phyloP scores from a whole-genome alignment of 2,113 vertebrate genomes.

The Turnix velox region DNA sequence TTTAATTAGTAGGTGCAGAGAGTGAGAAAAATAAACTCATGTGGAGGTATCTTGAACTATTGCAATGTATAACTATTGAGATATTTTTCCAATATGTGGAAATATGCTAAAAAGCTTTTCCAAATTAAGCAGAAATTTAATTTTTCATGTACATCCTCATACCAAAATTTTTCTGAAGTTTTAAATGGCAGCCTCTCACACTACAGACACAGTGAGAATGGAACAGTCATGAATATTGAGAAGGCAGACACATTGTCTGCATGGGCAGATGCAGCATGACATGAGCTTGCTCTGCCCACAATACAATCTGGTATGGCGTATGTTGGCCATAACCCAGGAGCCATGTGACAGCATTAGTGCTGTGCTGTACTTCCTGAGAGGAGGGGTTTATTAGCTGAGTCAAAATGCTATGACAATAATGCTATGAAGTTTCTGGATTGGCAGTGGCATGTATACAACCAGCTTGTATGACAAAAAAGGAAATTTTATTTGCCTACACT shows the following conservation, averaged over 20 bases:
- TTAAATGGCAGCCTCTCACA: not conserved
- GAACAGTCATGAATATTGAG: not conserved
- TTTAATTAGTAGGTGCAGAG: not conserved
- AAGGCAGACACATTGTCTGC: not conserved
- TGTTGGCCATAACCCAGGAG: not conserved
- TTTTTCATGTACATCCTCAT: not conserved
- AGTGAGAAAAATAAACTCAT: not conserved
- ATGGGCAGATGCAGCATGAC: not conserved
- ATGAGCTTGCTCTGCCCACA: not conserved
- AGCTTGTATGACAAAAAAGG: not conserved
- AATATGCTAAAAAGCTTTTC: not conserved
- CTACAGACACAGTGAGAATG: not conserved
- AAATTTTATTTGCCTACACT: not conserved
- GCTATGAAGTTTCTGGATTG: not conserved
- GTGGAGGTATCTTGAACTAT: not conserved
- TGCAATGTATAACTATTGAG: not conserved
- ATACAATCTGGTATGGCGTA: not conserved
- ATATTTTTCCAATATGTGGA: not conserved
- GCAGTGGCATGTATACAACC: accelerated
- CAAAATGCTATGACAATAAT: not conserved
- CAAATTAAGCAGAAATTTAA: not conserved
- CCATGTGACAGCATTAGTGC: accelerated
- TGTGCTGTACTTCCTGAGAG: not conserved
- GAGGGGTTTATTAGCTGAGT: not conserved
- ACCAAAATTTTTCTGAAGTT: not conserved